phyloP scores from a whole-genome alignment of 2,888 invertebrate genomes.

The Aradus depressus region DNA sequence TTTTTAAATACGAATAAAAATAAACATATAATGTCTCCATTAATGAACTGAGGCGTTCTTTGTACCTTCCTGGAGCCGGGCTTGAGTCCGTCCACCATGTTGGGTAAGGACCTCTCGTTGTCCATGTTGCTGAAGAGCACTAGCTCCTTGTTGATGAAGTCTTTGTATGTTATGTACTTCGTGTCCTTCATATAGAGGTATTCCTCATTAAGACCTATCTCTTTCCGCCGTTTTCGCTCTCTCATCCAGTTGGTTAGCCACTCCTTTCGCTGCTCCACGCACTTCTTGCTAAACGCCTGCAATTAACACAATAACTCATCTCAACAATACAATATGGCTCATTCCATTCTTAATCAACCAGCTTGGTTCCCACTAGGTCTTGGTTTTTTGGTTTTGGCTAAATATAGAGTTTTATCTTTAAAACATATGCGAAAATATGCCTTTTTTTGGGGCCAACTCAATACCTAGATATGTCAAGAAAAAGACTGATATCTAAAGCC shows the following conservation, averaged over 20 bases:
- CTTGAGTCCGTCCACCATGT: constrained; percentile 78
- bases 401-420: too few relatives aligned
- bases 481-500: too few relatives aligned
- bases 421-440: too few relatives aligned
- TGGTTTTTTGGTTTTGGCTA: too few relatives aligned
- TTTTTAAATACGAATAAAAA: neutral
- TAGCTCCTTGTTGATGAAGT: constrained; percentile 91
- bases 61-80: constrained; percentile 82
- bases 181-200: constrained; percentile 89
- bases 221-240: constrained; percentile 70
- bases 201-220: constrained; percentile 73
- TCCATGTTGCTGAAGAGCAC: constrained; percentile 93
- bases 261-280: constrained; percentile 88
- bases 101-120: constrained; percentile 77
- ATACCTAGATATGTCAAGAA: too few relatives aligned
- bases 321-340: too few relatives aligned
- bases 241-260: constrained; percentile 97
- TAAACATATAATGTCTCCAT: neutral
- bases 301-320: constrained; percentile 3
- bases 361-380: too few relatives aligned
- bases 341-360: too few relatives aligned
- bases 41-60: neutral
- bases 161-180: constrained; percentile 65
- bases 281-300: constrained; percentile 84
- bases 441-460: too few relatives aligned